Percentiles rank a stretch among this genome's conserved stretches.
Evolutionary conservation across 2,888 invertebrate species (phyloP).

Genomic region (Mimas tiliae): DNA sequence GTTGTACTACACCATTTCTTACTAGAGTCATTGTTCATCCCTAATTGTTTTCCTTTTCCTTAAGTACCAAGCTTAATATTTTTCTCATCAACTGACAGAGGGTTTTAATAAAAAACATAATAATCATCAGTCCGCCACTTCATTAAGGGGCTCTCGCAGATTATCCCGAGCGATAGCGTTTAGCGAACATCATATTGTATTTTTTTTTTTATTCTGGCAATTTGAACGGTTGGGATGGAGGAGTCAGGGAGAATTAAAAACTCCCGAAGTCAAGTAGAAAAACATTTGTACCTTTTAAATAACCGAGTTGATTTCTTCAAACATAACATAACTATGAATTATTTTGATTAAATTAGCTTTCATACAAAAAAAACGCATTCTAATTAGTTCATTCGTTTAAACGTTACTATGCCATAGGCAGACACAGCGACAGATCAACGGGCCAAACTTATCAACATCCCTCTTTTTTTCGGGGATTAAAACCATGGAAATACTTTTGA

Average conservation of each 20-base stretch:
- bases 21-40: conserved; percentile 50
- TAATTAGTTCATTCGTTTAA: no score
- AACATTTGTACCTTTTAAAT: no score
- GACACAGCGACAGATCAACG: no score
- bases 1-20: conserved; percentile 49
- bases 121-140: conserved; percentile 54
- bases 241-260: conserved; percentile 24
- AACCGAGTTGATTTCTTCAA: no score
- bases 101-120: conserved; percentile 74
- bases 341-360: no score
- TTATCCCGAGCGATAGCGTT: conserved; percentile 74
- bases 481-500: no score
- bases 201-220: conserved; percentile 57
- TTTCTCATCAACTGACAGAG: conserved; percentile 59
- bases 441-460: no score
- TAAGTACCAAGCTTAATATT: conserved; percentile 44
- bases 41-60: conserved; percentile 68
- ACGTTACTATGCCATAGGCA: no score
- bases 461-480: no score
- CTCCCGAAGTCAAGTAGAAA: no score
- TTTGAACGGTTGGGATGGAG: conserved; percentile 61
- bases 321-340: no score
- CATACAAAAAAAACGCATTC: no score
- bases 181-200: conserved; percentile 70
- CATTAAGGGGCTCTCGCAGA: conserved; percentile 75